phyloP scores from a whole-genome alignment of 2,113 vertebrate genomes.

The Neotragus pygmaeus region DNA sequence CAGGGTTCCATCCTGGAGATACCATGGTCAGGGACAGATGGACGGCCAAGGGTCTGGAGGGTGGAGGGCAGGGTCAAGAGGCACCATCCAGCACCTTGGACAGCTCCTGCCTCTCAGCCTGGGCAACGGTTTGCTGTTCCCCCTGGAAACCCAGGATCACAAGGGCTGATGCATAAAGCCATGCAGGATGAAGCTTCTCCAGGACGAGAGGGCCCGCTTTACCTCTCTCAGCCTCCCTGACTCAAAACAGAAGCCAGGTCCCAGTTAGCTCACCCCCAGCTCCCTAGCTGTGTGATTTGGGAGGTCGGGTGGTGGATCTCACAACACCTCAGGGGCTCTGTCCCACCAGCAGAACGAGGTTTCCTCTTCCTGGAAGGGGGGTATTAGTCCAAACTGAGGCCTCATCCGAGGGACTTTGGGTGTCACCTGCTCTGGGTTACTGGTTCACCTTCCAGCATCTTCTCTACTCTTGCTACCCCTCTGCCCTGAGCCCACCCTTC shows the following conservation, averaged over 20 bases:
- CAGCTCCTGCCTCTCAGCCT: not conserved
- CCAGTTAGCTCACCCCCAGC: not conserved
- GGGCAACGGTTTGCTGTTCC: fast-evolving
- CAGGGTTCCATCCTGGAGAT: too few relatives aligned
- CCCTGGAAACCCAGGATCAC: not conserved
- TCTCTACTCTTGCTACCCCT: too few relatives aligned
- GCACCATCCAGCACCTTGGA: not conserved
- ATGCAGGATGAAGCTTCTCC: not conserved
- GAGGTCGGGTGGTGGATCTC: fast-evolving
- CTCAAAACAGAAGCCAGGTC: not conserved
- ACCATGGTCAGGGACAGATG: fast-evolving
- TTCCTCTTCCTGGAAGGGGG: not conserved
- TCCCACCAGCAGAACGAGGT: not conserved
- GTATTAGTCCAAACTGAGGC: not conserved
- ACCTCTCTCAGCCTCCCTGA: not conserved
- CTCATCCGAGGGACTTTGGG: fast-evolving
- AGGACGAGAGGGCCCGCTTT: not conserved
- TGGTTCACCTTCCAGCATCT: not conserved
- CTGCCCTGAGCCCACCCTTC: not conserved
- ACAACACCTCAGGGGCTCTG: too few relatives aligned
- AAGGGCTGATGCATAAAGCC: not conserved
- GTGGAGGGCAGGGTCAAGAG: fast-evolving
- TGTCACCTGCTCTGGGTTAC: not conserved
- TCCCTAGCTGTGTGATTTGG: not conserved
- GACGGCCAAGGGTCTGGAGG: fast-evolving